These are phyloP conservation scores for Aphis gossypii DNA, from an alignment of 1,140 invertebrate species.

Conservation along the genomic window DNA sequence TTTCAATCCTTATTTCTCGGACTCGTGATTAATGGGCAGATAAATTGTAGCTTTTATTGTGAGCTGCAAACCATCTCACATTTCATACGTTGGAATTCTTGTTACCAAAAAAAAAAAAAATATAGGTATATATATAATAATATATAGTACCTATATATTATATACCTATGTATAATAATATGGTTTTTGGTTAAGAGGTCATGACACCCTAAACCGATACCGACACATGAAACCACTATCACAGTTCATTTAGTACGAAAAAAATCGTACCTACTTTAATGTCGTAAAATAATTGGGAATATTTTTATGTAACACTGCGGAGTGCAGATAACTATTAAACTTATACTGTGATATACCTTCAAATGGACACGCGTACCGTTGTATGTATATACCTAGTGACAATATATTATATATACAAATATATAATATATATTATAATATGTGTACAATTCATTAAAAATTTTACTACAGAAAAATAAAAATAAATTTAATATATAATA, in stretches of 20 bases:
- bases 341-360: neutral
- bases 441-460: neutral
- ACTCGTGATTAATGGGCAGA: conserved; percentile 36
- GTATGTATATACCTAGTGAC: neutral
- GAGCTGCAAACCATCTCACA: neutral
- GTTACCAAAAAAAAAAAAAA: neutral
- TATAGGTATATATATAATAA: neutral
- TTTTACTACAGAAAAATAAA: neutral
- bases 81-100: conserved; percentile 8
- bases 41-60: conserved; percentile 44
- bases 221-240: conserved; percentile 15
- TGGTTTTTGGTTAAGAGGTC: neutral
- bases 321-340: neutral
- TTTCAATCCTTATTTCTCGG: neutral
- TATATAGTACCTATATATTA: neutral
- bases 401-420: too few relatives aligned
- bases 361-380: neutral
- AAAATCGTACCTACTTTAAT: neutral
- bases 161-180: neutral
- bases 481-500: neutral
- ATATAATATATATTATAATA: neutral
- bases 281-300: conserved; percentile 17
- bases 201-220: neutral
- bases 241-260: conserved; percentile 19
- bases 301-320: neutral